Conservation (phyloP, 1,140 invertebrate genomes). For the Ylistrum balloti region DNA sequence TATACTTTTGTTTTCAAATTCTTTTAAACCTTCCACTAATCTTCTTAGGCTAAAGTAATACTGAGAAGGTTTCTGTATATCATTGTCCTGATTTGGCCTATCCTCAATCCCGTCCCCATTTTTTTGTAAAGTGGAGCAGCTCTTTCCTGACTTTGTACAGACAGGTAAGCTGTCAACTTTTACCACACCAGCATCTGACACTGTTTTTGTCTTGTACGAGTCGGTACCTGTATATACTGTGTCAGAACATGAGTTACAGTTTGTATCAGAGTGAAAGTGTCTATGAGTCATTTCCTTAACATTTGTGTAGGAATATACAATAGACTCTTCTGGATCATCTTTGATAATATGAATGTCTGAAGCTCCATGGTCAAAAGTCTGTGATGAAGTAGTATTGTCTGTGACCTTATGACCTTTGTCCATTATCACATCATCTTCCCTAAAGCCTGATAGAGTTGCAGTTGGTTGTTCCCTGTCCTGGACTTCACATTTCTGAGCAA, state of each 20-base stretch:
- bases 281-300: not conserved
- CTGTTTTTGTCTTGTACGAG: not conserved
- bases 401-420: not conserved
- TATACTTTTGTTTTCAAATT: not conserved
- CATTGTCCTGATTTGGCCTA: not conserved
- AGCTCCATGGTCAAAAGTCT: not conserved
- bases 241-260: not conserved
- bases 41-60: constrained; percentile 6
- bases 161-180: not conserved
- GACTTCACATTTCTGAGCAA: not conserved
- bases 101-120: not conserved
- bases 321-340: not conserved
- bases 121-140: not conserved
- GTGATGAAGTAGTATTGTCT: not conserved
- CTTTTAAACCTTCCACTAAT: not conserved
- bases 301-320: not conserved
- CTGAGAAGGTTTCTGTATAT: not conserved
- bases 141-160: not conserved
- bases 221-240: not conserved
- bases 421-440: not conserved
- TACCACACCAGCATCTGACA: not conserved
- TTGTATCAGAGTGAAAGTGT: not conserved
- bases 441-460: not conserved
- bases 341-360: not conserved
- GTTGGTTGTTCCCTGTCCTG: not conserved